Percentiles rank a stretch among this genome's conserved stretches.
These are phyloP conservation scores for Liodrosophila aerea DNA, from an alignment of 2,888 invertebrate species.

Conservation along the genomic window DNA sequence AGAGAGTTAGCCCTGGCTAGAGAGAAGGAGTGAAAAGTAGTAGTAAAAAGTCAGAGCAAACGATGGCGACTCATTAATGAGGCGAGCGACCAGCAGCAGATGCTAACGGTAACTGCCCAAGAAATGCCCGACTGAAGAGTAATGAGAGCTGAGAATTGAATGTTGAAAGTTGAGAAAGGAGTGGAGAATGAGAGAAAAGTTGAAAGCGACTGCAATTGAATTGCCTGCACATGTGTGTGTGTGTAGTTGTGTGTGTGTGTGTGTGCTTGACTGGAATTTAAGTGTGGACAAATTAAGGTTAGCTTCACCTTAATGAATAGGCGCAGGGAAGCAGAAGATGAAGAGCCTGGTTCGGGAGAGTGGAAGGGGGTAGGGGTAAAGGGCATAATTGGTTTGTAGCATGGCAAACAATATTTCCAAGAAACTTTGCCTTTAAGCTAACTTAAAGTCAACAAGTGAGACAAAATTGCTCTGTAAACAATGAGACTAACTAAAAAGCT, in stretches of 20 bases:
- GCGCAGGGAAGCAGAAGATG: background rate
- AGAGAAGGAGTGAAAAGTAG: slow-evolving; percentile 28
- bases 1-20: slow-evolving; percentile 2
- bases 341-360: slow-evolving; percentile 51
- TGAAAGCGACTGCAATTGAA: slow-evolving; percentile 32
- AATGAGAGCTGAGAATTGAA: background rate
- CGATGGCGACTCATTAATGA: slow-evolving; percentile 31
- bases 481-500: background rate
- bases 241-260: slow-evolving; percentile 4
- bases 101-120: slow-evolving; percentile 5
- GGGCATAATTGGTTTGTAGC: no score
- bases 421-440: slow-evolving; percentile 12
- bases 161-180: background rate
- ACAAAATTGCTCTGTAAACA: background rate
- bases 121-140: no score
- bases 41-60: slow-evolving; percentile 27
- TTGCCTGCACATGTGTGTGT: background rate
- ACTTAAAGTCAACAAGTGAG: slow-evolving; percentile 17
- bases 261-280: slow-evolving; percentile 43
- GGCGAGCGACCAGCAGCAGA: slow-evolving; percentile 30
- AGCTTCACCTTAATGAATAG: slow-evolving; percentile 47
- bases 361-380: background rate
- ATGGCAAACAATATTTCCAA: background rate
- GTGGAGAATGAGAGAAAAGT: slow-evolving; percentile 24
- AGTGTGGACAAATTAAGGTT: slow-evolving; percentile 68